A percentile compares a stretch with the other conserved stretches of the same genome.
These are phyloP conservation scores for Pachycephala philippinensis DNA, from an alignment of 2,113 vertebrate species.

Conservation along the genomic window DNA sequence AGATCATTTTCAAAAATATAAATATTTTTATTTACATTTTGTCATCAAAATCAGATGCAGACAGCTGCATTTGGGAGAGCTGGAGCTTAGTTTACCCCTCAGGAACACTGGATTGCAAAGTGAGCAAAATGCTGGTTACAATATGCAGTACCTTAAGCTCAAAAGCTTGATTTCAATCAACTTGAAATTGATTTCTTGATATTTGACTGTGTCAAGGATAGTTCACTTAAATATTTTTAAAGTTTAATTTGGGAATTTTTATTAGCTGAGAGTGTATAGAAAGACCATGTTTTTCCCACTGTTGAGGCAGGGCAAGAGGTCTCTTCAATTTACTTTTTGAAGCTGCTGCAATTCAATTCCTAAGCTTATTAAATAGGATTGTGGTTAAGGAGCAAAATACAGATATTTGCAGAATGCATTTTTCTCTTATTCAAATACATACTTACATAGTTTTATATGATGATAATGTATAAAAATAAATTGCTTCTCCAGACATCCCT, in stretches of 20 bases:
- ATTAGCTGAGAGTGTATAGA: neutral
- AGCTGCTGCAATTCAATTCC: neutral
- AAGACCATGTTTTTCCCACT: neutral
- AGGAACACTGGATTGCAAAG: neutral
- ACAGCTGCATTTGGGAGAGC: neutral
- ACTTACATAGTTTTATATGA: neutral
- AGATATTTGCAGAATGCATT: neutral
- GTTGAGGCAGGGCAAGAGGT: neutral
- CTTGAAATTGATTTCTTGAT: neutral
- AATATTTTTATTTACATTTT: slow-evolving; percentile 18
- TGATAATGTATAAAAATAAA: neutral
- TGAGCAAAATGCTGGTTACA: neutral
- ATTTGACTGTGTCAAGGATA: neutral
- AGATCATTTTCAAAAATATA: neutral
- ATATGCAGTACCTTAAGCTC: neutral
- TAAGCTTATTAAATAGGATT: slow-evolving; percentile 6
- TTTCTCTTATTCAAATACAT: neutral
- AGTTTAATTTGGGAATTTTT: neutral
- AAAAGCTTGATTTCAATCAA: neutral
- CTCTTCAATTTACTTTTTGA: neutral
- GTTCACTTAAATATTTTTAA: neutral
- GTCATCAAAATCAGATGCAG: neutral
- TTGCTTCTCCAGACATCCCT: neutral
- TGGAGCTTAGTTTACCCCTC: neutral
- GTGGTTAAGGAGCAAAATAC: neutral